Conservation (phyloP, 64 coral and sea anemone genomes). For the Stichodactyla helianthus region DNA sequence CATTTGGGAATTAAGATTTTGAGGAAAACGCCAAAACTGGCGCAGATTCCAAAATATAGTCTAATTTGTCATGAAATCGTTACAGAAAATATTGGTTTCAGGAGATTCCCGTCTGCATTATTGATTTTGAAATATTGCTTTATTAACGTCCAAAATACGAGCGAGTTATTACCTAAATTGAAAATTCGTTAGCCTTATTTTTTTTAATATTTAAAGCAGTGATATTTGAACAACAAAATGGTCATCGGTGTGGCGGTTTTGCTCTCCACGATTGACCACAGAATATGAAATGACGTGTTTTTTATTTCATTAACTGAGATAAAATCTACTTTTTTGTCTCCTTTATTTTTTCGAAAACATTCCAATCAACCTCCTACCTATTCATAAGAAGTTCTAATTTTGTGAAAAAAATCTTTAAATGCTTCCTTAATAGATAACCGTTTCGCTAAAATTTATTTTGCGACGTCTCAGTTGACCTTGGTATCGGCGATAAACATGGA, state of each 20-base stretch:
- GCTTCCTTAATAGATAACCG: not conserved
- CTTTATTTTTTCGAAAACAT: slow-evolving; percentile 3
- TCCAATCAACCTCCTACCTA: not conserved
- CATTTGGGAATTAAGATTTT: not conserved
- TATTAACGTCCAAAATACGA: not conserved
- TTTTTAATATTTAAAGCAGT: not conserved
- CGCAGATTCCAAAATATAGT: not conserved
- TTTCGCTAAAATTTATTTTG: slow-evolving; percentile 10
- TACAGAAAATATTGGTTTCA: not conserved
- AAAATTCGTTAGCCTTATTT: slow-evolving; percentile 13
- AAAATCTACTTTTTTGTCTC: not conserved
- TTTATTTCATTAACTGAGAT: slow-evolving; percentile 8
- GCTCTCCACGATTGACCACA: not conserved
- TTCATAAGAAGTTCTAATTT: not conserved
- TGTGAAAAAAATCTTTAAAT: not conserved
- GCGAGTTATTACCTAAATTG: not conserved
- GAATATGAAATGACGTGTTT: not conserved
- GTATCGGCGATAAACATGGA: no score
- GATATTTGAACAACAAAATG: slow-evolving; percentile 3
- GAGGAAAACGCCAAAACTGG: not conserved
- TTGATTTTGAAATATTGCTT: not conserved
- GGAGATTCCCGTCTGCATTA: not conserved
- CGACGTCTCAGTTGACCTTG: not conserved
- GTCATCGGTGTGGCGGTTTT: not conserved
- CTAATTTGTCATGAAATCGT: not conserved